Percentiles rank a stretch among this genome's conserved stretches.
Evolutionary conservation across 2,888 invertebrate genomes (phyloP).

Genomic region (Stenolophus ochropezus): DNA sequence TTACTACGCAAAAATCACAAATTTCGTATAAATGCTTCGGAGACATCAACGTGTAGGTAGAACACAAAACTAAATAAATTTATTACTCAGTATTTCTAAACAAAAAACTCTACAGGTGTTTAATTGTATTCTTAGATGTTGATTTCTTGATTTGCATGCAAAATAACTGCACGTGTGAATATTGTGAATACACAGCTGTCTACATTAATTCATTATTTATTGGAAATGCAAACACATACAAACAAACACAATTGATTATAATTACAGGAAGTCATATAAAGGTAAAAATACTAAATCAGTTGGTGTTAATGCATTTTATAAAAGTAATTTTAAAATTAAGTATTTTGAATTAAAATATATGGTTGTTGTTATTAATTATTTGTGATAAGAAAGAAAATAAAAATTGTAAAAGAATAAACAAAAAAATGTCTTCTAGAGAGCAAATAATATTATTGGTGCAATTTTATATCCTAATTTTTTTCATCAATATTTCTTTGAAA

Average conservation of each 20-base stretch:
- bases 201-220: neutral
- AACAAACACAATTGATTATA: neutral
- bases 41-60: conserved; percentile 26
- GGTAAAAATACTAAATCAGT: no score
- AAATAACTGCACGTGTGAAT: conserved; percentile 26
- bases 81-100: conserved; percentile 13
- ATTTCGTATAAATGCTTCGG: neutral
- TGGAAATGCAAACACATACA: neutral
- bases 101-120: conserved; percentile 30
- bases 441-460: no score
- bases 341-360: no score
- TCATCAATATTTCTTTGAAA: no score
- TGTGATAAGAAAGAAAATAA: no score
- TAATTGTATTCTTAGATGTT: conserved; percentile 11
- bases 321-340: no score
- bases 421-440: no score
- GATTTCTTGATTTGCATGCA: conserved; percentile 7
- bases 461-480: no score
- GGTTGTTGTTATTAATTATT: no score
- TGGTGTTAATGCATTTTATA: no score
- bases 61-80: conserved; percentile 36
- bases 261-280: neutral
- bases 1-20: neutral
- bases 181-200: neutral
- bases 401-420: no score